A percentile compares a stretch with the other conserved stretches of the same genome.
Conservation (phyloP, 2,797 vertebrate genomes). For the Smutsia gigantea region DNA sequence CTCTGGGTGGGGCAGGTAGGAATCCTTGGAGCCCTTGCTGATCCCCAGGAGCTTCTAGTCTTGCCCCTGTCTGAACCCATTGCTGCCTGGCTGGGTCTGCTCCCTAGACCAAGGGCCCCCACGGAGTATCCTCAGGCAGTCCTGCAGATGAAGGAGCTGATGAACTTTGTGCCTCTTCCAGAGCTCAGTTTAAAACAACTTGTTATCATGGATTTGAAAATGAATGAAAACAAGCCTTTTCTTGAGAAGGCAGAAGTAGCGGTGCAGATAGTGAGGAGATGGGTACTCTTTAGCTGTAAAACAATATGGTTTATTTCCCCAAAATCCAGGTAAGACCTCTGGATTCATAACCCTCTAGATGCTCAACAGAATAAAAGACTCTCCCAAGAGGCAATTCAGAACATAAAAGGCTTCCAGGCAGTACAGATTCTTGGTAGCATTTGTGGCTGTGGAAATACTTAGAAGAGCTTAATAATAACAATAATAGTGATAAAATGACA, state of each 20-base stretch:
- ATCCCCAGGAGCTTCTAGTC: neutral
- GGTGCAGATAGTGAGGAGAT: neutral
- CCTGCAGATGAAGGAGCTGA: neutral
- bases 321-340: constrained; percentile 30
- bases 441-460: constrained; percentile 3
- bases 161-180: neutral
- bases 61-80: neutral
- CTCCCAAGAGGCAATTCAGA: constrained; percentile 25
- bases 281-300: constrained; percentile 15
- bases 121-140: neutral
- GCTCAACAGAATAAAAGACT: neutral
- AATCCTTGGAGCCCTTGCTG: neutral
- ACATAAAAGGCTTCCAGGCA: constrained; percentile 17
- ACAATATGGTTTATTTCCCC: constrained; percentile 12
- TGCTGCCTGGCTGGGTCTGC: neutral
- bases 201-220: neutral
- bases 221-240: constrained; percentile 5
- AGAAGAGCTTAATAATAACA: constrained; percentile 22
- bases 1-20: neutral
- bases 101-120: neutral
- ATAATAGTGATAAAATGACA: constrained; percentile 32
- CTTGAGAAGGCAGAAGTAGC: neutral
- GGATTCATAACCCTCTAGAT: constrained; percentile 20
- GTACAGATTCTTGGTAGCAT: constrained; percentile 24
- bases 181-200: neutral